Percentiles rank a stretch among this genome's conserved stretches.
Conservation (phyloP, 2,113 vertebrate species). For the Xerus inauris region DNA sequence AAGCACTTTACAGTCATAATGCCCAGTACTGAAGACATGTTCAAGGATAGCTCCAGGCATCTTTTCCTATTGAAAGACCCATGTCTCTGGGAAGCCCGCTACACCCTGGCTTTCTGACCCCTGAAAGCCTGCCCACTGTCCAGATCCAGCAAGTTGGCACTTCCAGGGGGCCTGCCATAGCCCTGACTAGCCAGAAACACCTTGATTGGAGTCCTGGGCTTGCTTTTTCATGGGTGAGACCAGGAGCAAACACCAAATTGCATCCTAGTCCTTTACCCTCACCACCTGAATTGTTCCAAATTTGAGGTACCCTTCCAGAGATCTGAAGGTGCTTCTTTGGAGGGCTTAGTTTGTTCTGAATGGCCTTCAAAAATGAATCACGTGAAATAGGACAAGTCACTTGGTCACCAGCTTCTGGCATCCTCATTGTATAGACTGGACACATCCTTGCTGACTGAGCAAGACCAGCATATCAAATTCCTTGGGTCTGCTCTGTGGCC, state of each 20-base stretch:
- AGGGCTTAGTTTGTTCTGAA: constrained; percentile 26
- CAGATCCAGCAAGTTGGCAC: background rate
- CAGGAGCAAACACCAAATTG: background rate
- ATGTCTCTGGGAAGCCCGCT: background rate
- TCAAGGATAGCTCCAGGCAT: background rate
- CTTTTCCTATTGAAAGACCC: background rate
- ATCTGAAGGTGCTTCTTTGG: background rate
- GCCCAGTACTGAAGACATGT: background rate
- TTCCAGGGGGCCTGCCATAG: background rate
- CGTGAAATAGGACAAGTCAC: background rate
- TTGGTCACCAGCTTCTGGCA: background rate
- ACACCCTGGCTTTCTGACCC: background rate
- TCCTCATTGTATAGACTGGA: background rate
- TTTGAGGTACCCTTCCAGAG: background rate
- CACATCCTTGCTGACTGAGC: background rate
- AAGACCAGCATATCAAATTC: constrained; percentile 20
- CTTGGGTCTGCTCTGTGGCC: background rate
- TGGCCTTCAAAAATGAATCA: constrained; percentile 23
- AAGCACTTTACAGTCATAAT: background rate
- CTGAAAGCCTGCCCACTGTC: background rate
- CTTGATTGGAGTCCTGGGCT: background rate
- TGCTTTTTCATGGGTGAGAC: background rate
- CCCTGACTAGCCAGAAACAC: background rate
- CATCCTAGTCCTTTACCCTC: background rate
- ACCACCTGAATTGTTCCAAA: background rate